A percentile compares a stretch with the other conserved stretches of the same genome.
Conservation (phyloP, 2,888 invertebrate genomes). For the Caenorhabditis becei region DNA sequence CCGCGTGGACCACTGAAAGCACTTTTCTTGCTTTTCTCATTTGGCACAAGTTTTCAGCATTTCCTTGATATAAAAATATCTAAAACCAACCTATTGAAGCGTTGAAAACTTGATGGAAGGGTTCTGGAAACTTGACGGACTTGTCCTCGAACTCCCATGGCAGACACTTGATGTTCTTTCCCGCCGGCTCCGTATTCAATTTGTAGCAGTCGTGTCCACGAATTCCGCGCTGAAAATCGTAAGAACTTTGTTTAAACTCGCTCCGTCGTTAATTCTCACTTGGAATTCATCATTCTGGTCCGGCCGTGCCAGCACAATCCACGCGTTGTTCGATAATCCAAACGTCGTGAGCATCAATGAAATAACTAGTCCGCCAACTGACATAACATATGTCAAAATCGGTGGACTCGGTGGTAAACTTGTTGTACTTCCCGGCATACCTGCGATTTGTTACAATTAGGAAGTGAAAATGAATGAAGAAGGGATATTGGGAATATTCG, state of each 20-base stretch:
- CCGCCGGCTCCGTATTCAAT: neutral
- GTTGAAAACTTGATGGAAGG: slow-evolving; percentile 12
- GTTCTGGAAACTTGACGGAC: slow-evolving; percentile 40
- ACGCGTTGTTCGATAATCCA: slow-evolving; percentile 51
- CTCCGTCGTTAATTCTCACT: slow-evolving; percentile 16
- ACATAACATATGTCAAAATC: slow-evolving; percentile 24
- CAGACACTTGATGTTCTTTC: slow-evolving; percentile 35
- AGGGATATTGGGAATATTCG: neutral
- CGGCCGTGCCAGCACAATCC: slow-evolving; percentile 36
- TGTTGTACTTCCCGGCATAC: slow-evolving; percentile 41
- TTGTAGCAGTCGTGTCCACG: slow-evolving; percentile 52
- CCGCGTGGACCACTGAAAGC: slow-evolving; percentile 23
- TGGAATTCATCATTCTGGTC: slow-evolving; percentile 35
- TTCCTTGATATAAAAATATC: neutral
- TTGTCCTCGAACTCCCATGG: slow-evolving; percentile 44
- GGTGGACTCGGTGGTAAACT: slow-evolving; percentile 26
- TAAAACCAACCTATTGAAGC: slow-evolving; percentile 28
- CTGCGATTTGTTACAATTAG: neutral
- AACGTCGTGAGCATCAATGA: slow-evolving; percentile 41
- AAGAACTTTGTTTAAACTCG: neutral
- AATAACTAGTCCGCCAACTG: slow-evolving; percentile 28
- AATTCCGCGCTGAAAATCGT: slow-evolving; percentile 52
- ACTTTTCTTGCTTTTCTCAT: neutral
- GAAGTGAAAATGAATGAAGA: neutral
- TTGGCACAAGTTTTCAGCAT: neutral